Conservation (phyloP, 2,113 vertebrate species). For the Xenopus borealis region DNA sequence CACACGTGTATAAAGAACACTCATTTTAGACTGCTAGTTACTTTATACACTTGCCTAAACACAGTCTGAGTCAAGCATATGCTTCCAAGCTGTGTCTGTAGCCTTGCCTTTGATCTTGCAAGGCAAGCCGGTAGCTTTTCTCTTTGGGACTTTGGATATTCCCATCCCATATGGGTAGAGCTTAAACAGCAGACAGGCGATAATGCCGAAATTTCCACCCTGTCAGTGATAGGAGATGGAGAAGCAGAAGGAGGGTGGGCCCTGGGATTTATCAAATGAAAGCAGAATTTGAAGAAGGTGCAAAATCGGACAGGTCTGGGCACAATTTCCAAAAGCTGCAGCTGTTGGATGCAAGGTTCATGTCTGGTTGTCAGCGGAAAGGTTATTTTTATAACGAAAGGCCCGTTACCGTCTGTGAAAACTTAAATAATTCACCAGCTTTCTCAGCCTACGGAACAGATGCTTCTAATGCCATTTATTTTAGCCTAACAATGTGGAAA, state of each 20-base stretch:
- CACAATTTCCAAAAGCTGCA: conserved; percentile 4
- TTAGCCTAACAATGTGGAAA: background rate
- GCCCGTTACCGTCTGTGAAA: conserved; percentile 9
- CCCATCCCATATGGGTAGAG: conserved; percentile 31
- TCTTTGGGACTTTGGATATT: conserved; percentile 38
- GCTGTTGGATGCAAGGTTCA: conserved; percentile 35
- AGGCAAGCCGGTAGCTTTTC: conserved; percentile 12
- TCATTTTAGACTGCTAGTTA: conserved; percentile 11
- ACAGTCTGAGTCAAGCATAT: background rate
- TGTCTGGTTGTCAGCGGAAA: conserved; percentile 16
- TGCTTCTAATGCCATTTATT: conserved; percentile 18
- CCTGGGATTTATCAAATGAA: conserved; percentile 36
- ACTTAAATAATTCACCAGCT: conserved; percentile 34
- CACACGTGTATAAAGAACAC: too few species aligned
- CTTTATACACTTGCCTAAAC: background rate
- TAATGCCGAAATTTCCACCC: conserved; percentile 20
- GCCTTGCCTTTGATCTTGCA: conserved; percentile 18
- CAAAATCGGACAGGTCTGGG: conserved; percentile 34
- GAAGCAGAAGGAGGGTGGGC: conserved; percentile 29
- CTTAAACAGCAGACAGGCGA: conserved; percentile 20
- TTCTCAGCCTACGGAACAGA: conserved; percentile 4
- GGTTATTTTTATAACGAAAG: conserved; percentile 24
- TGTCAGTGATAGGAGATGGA: conserved; percentile 9
- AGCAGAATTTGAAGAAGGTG: conserved; percentile 28
- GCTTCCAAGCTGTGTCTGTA: background rate